Evolutionary conservation across 2,888 invertebrate genomes (phyloP), one percentile per base, ranked within the genome.

Genomic region (Catocala sponsa): DNA sequence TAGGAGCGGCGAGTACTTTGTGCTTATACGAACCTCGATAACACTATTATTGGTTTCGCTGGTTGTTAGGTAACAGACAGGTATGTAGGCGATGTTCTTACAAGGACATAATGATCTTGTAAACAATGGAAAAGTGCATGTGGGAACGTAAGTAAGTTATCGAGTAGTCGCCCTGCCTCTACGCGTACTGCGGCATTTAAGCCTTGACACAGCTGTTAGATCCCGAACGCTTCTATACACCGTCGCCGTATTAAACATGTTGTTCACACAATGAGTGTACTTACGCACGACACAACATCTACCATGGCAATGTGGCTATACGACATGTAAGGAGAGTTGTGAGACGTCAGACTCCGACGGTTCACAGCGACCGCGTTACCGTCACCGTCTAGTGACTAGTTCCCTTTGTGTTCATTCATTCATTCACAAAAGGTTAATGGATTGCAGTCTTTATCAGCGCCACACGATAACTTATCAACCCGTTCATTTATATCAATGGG

Each of bases 61-160:
- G 44, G 44, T 44, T 12, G 43, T 70, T 53, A 53, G 57, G 48
- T 48, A 65, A 63, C 49, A 64, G 51, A 10, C 6, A 48, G 43
- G 33, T 43, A 55, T 38, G 64, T 63, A 63, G 63, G 63, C 63
- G 60, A 47, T 49, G 64, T 55, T 64, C 61, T 59, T 59, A 66
- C 59, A 66, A 72, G 66, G 75, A 68, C 70, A 66, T 63, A 75
- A 68, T 66, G 68, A 65, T 59, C 62, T 56, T 68, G 63, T 70
- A 77, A 80, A 83, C 84, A 85, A 83, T 82, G 75, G 78, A 75
- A 70, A 76, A 72, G 76, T 79, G 72, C 76, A 80, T 81, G 84
- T 83, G 83, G 79, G 80, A 83, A 82, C 74, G 61, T 70, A 72
- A 74, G 68, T 76, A 76, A 70, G 72, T 69, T 68, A 77, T 73